Evolutionary conservation across 2,113 vertebrate species (phyloP).

Genomic region (Mirounga angustirostris): DNA sequence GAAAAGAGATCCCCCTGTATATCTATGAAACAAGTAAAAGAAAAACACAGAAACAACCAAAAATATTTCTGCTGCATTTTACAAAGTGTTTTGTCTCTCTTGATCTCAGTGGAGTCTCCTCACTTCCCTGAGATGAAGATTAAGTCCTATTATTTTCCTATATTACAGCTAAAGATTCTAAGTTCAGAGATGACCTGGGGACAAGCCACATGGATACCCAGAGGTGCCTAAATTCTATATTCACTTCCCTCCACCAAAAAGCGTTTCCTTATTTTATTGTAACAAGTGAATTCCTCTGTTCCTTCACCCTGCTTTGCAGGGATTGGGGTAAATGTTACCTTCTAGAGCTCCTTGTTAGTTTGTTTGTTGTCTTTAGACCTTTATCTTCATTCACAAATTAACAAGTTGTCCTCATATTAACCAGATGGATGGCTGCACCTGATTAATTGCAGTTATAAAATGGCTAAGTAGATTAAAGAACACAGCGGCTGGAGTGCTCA

Average conservation of each 20-base stretch:
- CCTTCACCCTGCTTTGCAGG: background rate
- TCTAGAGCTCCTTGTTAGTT: background rate
- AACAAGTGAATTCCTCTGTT: background rate
- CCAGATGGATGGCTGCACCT: conserved; percentile 63
- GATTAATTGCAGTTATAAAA: conserved; percentile 61
- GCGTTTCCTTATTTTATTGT: background rate
- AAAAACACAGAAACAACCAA: background rate
- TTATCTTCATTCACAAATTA: conserved; percentile 61
- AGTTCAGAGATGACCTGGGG: background rate
- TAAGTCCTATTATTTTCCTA: background rate
- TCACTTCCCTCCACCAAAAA: background rate
- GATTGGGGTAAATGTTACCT: background rate
- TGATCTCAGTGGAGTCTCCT: background rate
- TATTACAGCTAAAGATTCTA: background rate
- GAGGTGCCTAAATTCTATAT: background rate
- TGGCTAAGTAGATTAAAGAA: conserved; percentile 63
- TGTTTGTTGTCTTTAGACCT: background rate
- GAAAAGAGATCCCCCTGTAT: background rate
- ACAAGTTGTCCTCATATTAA: conserved; percentile 57
- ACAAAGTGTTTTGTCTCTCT: background rate
- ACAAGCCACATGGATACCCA: background rate
- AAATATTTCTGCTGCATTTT: conserved; percentile 42
- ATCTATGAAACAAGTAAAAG: background rate
- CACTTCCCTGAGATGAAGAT: background rate
- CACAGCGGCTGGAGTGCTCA: background rate